Evolutionary conservation across 1,140 invertebrate species (phyloP), one percentile per base, ranked within the genome.

Genomic region (Sarcophaga peregrina): DNA sequence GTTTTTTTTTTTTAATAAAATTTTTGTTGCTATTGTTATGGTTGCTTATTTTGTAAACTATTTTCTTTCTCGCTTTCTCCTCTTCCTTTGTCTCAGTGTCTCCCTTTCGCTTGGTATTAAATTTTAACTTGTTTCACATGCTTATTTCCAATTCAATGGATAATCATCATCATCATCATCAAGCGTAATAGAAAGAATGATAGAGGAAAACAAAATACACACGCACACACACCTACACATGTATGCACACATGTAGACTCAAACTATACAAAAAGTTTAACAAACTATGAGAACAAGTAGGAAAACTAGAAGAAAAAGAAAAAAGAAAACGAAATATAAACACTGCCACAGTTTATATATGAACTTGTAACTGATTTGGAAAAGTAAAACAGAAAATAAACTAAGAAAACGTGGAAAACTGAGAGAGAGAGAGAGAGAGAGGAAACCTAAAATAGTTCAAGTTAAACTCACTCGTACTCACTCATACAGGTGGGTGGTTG

Each of bases 141-240:
- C 75, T 52, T 25, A 78, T 50, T 78, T 50, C 75, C 75, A 78
- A 78, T 78, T 78, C 75, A 78, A 78, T 78, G 74, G 74, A 76
- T 76, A 48, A 78, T 78, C 47, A 76, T 76, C 73, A 78, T 78
- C 47, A 76, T 76, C 73, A 78, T 20, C 75, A 52, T 50, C 47
- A 78, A 20, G 47, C n/a, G 50, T 50, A 78, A 78, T 52, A 78
- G 75, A 52, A 52, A 58, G 54, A 58, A 58, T 58, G 13, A 58
- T 20, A n/a, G 45, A 76, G 74, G n/a, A 76, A 48, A 76, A 75
- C 13, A 75, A 76, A 25, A 20, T 72, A 13, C 15, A n/a, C 8
- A 15, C 20, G 8, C n/a, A 72, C 20, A 20, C 62, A 72, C 6
- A 72, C 62, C 17, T 25, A 72, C 25, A 2, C 25, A 37, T 37